Conservation (phyloP, 2,888 invertebrate genomes). For the Watsonalla binaria region DNA sequence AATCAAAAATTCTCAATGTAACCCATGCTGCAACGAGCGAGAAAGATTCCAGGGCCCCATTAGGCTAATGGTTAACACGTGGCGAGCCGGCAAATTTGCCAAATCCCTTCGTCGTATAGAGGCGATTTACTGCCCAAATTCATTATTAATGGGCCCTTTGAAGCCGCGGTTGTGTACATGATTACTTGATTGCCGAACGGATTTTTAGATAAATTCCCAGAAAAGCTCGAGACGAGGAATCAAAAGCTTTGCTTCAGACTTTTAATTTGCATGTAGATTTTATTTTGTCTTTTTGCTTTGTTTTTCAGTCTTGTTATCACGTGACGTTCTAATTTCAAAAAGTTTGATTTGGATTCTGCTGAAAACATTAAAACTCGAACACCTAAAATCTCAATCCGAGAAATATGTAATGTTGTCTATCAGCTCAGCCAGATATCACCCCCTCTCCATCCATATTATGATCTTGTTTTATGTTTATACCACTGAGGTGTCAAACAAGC, state of each 20-base stretch:
- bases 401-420: too few species aligned
- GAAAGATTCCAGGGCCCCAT: constrained; percentile 65
- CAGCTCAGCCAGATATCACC: too few species aligned
- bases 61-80: constrained; percentile 73
- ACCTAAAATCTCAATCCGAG: too few species aligned
- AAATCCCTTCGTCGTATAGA: constrained; percentile 72
- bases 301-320: background rate
- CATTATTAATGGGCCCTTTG: constrained; percentile 72
- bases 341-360: too few species aligned
- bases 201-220: constrained; percentile 36
- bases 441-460: too few species aligned
- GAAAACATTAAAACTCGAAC: too few species aligned
- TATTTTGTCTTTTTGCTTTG: background rate
- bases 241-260: background rate
- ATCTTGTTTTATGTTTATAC: too few species aligned
- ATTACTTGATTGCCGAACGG: constrained; percentile 59
- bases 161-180: constrained; percentile 52
- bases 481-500: too few species aligned
- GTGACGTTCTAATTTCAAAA: too few species aligned
- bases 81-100: constrained; percentile 42
- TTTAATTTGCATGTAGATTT: background rate
- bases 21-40: constrained; percentile 30
- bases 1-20: constrained; percentile 6
- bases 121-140: constrained; percentile 73
- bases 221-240: background rate